Evolutionary conservation across 2,797 vertebrate genomes (phyloP), one percentile per base, ranked within the genome.

Genomic region (Arctocebus calabarensis): DNA sequence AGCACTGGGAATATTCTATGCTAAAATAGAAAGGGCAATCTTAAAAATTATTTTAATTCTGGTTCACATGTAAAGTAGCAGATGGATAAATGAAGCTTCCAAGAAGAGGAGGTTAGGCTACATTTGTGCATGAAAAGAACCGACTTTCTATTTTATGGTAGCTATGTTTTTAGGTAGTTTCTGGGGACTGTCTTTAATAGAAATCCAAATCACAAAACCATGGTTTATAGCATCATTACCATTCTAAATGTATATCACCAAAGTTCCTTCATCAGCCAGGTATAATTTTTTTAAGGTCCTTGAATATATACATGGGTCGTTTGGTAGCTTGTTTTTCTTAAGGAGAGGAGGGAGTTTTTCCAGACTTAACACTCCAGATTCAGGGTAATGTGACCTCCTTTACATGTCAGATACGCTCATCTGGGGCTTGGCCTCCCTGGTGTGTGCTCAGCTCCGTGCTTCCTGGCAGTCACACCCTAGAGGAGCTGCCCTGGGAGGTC

Each of bases 381-480:
- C 52, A 2, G 32, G 68, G 93, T 89, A 92, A 90, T 85, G 93
- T 64, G 84, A 84, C 82, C 70, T 88, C 45, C 32, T 40, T 92
- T 68, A 40, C 66, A 93, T 90, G 77, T 45, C 59, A 77, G 84
- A 89, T 70, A 78, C 34, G 64, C 83, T 82, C 75, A 34, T 45
- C 37, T 78, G 94, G 92, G 74, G 96, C 94, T 92, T 71, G 68
- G 57, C 94, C 96, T 95, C 95, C 92, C 57, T 95, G 77, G 23
- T 79, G 85, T 70, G 20, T 71, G 73, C 77, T 94, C 57, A 82
- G 86, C 91, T 92, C 61, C 52, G 2, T 43, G 74, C 57, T 96
- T 94, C 88, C 90, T 1, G 2, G 75, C 70, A 96, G 64, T 77
- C 55, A 16, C 71, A 62, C 62, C 75, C 59, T 22, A 10, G 27